Base-by-base conservation (phyloP, 2,888 invertebrate species). In the Phorcus lineatus region DNA sequence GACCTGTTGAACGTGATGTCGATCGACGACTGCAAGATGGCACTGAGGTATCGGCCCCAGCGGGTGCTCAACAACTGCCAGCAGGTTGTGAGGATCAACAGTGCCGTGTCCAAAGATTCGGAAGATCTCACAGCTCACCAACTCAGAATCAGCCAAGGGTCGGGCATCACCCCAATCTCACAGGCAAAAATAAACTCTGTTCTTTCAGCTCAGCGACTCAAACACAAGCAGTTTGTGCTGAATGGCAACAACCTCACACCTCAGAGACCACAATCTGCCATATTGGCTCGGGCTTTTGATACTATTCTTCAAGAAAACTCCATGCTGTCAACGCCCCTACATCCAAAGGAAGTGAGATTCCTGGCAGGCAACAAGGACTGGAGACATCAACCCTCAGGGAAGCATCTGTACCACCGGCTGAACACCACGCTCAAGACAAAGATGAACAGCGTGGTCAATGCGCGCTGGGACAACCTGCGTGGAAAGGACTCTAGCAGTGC, bases 21-120 rank as follows among this genome's bases (percentile, higher is more conserved):
- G 13, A 88, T 89, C n/a, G 90, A 90, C 78, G 90, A 90, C 81
- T 90, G 90, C 79, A 89, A 88, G 80, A 80, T 87, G 54, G 81
- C 84, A 16, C 84, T 86, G 78, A 79, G 87, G 36, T 87, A 87
- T 77, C 80, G 84, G 2, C 85, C 83, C 28, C 57, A 70, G 17
- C 47, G 80, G 62, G 81, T 82, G 19, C 47, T 77, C 16, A 70
- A 57, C 77, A 76, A 40, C 9, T 57, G 74, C 28, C 47, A 76
- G n/a, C 55, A 54, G 19, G 1, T n/a, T 54, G 53, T 36, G 17
- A 28, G 36, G 13, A 76, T 3, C 9, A 76, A 75, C 28, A 52
- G 28, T 53, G 52, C 22, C 6, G 31, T 28, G n/a, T 28, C 24
- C 55, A 55, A 24, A 28, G 54, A 76, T 11, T 47, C 47, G 6